Evolutionary conservation across 2,888 invertebrate species (phyloP), one percentile per base, ranked within the genome.

Genomic region (Drosophila engyochracea): DNA sequence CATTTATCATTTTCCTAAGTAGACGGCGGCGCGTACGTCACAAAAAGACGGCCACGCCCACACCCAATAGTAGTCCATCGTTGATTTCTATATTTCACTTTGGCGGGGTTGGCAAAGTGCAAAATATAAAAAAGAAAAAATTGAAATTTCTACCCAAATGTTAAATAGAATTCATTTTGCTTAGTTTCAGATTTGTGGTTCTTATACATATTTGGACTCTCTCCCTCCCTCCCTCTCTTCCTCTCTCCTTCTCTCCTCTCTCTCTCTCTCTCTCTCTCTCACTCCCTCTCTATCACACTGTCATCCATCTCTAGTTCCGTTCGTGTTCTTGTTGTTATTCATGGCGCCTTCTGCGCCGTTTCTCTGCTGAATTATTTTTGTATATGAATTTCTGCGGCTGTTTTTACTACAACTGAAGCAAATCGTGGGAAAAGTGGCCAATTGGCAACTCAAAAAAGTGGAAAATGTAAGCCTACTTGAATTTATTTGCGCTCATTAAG

Each of bases 1-100:
- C 90, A 91, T 90, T 91, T 90, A 89, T 91, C 91, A 91, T 90
- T 89, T 82, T 74, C 72, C 62, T 81, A 87, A 83, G 81, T 82
- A 84, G 85, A 83, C 85, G 70, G 69, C 75, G 81, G 64, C 76
- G 79, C 83, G 82, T 82, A 87, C 75, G 83, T 82, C 82, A 88
- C 82, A 83, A 83, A 85, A 87, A 84, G 82, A 73, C 81, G 72
- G 57, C 57, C 65, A 30, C 58, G 58, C 9, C 74, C 77, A 75
- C 72, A 65, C 67, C 69, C 54, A 39, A 30, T 44, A 22, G 49
- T 35, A 25, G 39, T 57, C 73, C 64, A 70, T 57, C 71, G 74
- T 74, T 90, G 82, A 88, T 86, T 79, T 83, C 81, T 90, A 80
- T 83, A 89, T 81, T 81, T 83, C 71, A 73, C 70, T 67, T 72